Evolutionary conservation across 2,797 vertebrate species (phyloP).

Genomic region (Xenops minutus): DNA sequence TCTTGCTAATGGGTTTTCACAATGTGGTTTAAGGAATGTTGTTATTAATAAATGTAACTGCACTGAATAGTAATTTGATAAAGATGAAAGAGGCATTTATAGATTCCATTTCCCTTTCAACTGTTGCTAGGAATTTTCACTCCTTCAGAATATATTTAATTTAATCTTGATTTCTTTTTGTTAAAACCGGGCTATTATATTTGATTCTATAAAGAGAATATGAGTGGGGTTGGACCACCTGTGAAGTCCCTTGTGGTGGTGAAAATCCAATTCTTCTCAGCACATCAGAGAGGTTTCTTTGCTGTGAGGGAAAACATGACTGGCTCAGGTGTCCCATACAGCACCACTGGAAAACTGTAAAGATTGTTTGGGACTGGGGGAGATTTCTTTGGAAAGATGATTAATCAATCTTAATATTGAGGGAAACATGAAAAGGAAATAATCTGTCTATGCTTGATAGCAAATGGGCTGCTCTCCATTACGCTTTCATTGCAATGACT

Average conservation of each 20-base stretch:
- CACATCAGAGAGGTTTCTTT: not conserved
- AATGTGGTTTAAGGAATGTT: constrained; percentile 44
- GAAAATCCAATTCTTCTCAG: not conserved
- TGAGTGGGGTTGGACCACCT: not conserved
- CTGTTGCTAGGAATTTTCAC: constrained; percentile 53
- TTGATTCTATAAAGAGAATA: not conserved
- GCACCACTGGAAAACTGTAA: not conserved
- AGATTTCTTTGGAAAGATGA: not conserved
- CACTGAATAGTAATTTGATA: constrained; percentile 41
- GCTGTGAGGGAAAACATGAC: not conserved
- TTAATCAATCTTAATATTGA: constrained; percentile 13
- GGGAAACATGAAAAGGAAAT: constrained; percentile 55
- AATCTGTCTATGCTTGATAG: constrained; percentile 53
- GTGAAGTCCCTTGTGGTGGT: not conserved
- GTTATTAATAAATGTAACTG: constrained; percentile 57
- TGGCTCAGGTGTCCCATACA: not conserved
- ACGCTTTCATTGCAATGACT: constrained; percentile 39
- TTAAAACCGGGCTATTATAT: not conserved
- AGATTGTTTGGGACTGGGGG: not conserved
- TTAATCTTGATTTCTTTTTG: constrained; percentile 16
- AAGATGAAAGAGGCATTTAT: constrained; percentile 51
- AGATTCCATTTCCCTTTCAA: constrained; percentile 46
- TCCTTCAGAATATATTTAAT: constrained; percentile 35
- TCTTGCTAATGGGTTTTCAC: constrained; percentile 59
- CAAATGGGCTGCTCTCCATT: constrained; percentile 58